Conservation (phyloP, 2,888 invertebrate species). For the Agrenia bidenticulata region DNA sequence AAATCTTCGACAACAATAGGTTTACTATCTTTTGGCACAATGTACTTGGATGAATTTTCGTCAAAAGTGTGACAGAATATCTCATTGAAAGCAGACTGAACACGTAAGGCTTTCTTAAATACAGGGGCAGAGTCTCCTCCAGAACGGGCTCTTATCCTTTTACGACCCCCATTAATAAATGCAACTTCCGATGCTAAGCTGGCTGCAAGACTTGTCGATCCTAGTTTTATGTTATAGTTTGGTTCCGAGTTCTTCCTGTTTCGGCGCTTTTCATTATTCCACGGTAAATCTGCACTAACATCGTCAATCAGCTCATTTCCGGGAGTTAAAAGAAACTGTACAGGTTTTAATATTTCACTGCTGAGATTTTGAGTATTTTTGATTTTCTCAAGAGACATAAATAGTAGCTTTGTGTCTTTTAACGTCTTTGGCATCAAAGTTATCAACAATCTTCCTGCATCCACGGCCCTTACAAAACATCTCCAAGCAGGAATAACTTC, state of each 20-base stretch:
- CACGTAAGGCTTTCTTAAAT: slow-evolving; percentile 39
- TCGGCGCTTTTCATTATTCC: neutral
- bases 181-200: neutral
- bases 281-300: neutral
- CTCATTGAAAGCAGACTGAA: neutral
- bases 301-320: neutral
- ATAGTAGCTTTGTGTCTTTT: slow-evolving; percentile 55
- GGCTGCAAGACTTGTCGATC: neutral
- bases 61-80: neutral
- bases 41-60: slow-evolving; percentile 1
- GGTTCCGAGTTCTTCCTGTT: slow-evolving; percentile 10
- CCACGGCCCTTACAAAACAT: slow-evolving; percentile 68
- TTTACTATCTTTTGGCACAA: slow-evolving; percentile 13
- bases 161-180: slow-evolving; percentile 23
- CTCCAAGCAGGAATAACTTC: slow-evolving; percentile 60
- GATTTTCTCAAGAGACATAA: slow-evolving; percentile 1
- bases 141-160: slow-evolving; percentile 48
- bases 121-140: slow-evolving; percentile 50
- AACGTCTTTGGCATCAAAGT: slow-evolving; percentile 68
- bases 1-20: slow-evolving; percentile 6
- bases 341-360: neutral
- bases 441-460: slow-evolving; percentile 65
- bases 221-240: neutral
- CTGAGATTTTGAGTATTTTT: neutral
- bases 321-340: neutral